Evolutionary conservation across 2,797 vertebrate species (phyloP).

Genomic region (Heliangelus exortis): DNA sequence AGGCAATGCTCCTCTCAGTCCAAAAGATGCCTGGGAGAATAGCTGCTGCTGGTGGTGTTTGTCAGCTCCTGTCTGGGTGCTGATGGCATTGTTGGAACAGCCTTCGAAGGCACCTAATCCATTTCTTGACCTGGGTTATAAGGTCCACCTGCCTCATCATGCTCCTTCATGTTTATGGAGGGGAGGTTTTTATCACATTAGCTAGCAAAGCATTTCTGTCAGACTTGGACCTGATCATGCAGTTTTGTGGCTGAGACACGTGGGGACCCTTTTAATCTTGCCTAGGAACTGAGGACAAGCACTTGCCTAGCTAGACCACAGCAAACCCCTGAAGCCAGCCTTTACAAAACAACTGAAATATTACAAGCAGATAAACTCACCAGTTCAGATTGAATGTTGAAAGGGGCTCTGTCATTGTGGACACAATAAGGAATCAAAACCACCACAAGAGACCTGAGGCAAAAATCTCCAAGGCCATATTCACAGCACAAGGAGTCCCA

Average conservation of each 20-base stretch:
- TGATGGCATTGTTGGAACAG: neutral
- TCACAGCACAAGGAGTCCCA: conserved; percentile 10
- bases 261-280: neutral
- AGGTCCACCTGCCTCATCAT: neutral
- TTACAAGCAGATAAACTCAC: neutral
- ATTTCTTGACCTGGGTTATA: neutral
- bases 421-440: neutral
- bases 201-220: neutral
- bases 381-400: neutral
- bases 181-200: neutral
- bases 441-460: conserved; percentile 8
- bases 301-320: neutral
- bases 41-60: neutral
- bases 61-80: neutral
- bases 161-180: rapidly evolving
- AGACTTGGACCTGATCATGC: neutral
- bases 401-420: neutral
- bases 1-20: neutral
- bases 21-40: neutral
- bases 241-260: neutral
- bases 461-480: conserved; percentile 13
- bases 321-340: neutral
- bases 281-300: neutral
- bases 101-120: neutral
- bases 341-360: neutral